These are phyloP conservation scores for Labeo catla DNA, from an alignment of 2,113 vertebrate species.

Conservation along the genomic window DNA sequence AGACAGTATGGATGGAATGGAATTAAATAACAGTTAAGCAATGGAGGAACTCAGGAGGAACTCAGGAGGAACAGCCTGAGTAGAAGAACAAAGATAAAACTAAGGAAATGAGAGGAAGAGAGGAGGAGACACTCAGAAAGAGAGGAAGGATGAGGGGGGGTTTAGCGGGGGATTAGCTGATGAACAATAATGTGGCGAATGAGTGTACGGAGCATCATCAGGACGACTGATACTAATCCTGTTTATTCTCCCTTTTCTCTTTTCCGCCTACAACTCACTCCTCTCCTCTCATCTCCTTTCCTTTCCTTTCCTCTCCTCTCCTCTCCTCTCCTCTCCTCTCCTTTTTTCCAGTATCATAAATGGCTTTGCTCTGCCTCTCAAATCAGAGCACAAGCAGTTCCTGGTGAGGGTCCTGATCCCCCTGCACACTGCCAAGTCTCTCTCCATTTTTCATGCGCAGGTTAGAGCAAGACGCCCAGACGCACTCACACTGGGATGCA, in stretches of 20 bases:
- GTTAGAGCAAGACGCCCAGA: slow-evolving; percentile 68
- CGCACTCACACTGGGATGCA: slow-evolving; percentile 29
- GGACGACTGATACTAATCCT: slow-evolving; percentile 57
- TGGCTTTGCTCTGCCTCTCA: slow-evolving; percentile 90
- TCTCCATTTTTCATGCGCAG: slow-evolving; percentile 93
- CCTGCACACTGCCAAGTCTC: slow-evolving; percentile 89
- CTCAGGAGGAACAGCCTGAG: slow-evolving; percentile 1
- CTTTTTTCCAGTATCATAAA: slow-evolving; percentile 85
- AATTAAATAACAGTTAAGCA: slow-evolving; percentile 26
- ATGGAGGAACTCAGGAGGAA: no score
- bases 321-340: slow-evolving; percentile 17
- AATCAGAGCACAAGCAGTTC: slow-evolving; percentile 93
- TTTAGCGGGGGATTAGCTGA: slow-evolving; percentile 45
- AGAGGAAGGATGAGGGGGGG: slow-evolving; percentile 2
- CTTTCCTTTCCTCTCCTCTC: slow-evolving; percentile 8
- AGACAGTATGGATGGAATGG: not conserved
- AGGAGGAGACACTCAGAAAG: slow-evolving; percentile 22
- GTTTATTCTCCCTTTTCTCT: slow-evolving; percentile 43
- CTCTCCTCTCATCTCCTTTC: not conserved
- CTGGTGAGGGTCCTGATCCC: slow-evolving; percentile 91
- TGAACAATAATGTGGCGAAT: slow-evolving; percentile 49
- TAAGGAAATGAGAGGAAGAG: not conserved
- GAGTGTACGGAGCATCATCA: slow-evolving; percentile 46
- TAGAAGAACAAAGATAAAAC: not conserved
- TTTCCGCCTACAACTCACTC: not conserved